Percentiles rank a stretch among this genome's conserved stretches.
Conservation (phyloP, 2,888 invertebrate species). For the Saturnia japonica region DNA sequence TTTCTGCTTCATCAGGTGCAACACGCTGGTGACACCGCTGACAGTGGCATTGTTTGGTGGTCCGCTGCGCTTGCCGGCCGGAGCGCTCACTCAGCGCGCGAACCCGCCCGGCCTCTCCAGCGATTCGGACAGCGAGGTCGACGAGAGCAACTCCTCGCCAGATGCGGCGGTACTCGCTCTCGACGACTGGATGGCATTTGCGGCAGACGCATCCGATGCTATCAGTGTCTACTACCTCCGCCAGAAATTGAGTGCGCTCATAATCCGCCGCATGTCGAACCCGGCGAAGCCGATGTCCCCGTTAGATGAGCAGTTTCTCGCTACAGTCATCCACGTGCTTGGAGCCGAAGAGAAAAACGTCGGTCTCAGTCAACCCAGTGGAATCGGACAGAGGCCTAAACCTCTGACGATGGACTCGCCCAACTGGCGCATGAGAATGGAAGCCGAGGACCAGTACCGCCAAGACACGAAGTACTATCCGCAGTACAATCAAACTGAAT, state of each 20-base stretch:
- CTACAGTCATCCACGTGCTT: conserved; percentile 85
- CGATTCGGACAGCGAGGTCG: conserved; percentile 74
- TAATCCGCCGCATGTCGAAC: conserved; percentile 83
- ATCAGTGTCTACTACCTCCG: conserved; percentile 85
- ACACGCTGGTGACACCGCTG: conserved; percentile 90
- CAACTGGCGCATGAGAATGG: conserved; percentile 61
- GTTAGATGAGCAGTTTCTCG: conserved; percentile 86
- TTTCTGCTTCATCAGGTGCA: conserved; percentile 88
- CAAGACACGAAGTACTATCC: conserved; percentile 51
- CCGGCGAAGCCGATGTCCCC: conserved; percentile 81
- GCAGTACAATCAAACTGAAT: conserved; percentile 51
- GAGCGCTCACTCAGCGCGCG: conserved; percentile 68
- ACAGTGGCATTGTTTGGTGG: conserved; percentile 91
- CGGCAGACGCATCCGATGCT: conserved; percentile 85
- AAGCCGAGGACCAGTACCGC: conserved; percentile 52
- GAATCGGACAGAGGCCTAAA: conserved; percentile 89
- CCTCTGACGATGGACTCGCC: conserved; percentile 84
- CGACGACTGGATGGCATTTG: conserved; percentile 89
- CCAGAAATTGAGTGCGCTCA: conserved; percentile 87
- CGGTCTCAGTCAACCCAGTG: conserved; percentile 86
- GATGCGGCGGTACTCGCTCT: conserved; percentile 80
- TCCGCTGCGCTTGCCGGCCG: conserved; percentile 82
- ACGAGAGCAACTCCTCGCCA: conserved; percentile 60
- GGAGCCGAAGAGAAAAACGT: conserved; percentile 87
- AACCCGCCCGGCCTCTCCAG: conserved; percentile 73